Conservation (phyloP, 1,140 invertebrate genomes). For the Piezodorus guildinii region DNA sequence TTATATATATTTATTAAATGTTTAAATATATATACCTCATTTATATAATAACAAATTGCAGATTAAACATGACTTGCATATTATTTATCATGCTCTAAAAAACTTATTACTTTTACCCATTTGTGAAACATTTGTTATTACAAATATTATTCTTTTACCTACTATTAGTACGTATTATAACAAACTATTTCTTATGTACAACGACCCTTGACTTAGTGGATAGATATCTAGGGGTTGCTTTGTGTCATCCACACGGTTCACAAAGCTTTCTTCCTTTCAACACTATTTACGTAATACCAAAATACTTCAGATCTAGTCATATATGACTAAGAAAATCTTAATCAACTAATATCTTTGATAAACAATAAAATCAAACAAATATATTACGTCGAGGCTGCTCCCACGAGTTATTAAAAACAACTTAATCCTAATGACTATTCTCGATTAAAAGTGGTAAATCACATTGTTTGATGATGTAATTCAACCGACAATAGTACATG, state of each 20-base stretch:
- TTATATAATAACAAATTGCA: not conserved
- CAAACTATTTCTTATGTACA: conserved; percentile 19
- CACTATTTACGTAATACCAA: not conserved
- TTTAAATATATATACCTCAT: conserved; percentile 3
- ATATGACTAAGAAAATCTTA: conserved; percentile 2
- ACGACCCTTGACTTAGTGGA: conserved; percentile 24
- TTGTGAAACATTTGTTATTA: conserved; percentile 1
- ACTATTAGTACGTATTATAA: conserved; percentile 17
- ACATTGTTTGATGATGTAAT: too few species aligned
- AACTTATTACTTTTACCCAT: conserved; percentile 5
- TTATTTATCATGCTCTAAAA: conserved; percentile 6
- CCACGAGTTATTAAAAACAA: too few species aligned
- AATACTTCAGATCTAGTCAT: conserved; percentile 4
- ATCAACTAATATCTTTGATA: not conserved
- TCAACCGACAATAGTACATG: too few species aligned
- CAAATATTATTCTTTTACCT: not conserved
- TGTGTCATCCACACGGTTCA: not conserved
- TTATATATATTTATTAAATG: too few species aligned
- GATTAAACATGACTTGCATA: conserved; percentile 2
- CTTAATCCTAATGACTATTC: too few species aligned
- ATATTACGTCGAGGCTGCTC: too few species aligned
- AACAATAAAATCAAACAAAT: not conserved
- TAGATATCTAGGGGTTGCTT: conserved; percentile 19
- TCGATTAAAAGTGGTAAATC: too few species aligned
- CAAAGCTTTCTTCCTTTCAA: not conserved